Evolutionary conservation across 2,113 vertebrate genomes (phyloP), one percentile per base, ranked within the genome.

Genomic region (Nematolebias whitei): DNA sequence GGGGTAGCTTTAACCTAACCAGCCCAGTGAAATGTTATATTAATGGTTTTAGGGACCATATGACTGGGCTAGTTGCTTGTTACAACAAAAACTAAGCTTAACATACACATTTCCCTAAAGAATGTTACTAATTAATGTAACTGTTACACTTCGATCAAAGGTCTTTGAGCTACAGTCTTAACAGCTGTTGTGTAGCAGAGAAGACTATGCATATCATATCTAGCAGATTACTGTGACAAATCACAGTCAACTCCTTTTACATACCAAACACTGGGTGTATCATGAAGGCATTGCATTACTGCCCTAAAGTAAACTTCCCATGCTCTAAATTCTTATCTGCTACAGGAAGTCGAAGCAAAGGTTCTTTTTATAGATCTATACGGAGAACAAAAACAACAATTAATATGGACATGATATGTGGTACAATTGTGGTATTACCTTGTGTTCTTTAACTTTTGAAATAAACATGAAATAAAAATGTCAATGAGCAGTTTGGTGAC

Each of bases 181-280:
- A 14, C 48, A 24, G 44, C 60, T 66, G 68, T 20, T 72, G 38
- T 71, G 12, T 14, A 45, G 23, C 41, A 55, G 19, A 50, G 40
- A 44, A 57, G 65, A 45, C 67, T 57, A 12, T 61, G 63, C 16
- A 67, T 72, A 53, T 78, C 56, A 67, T 70, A 68, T 55, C 61
- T 74, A 45, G 47, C 82, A 87, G 63, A 76, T 68, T 76, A 76
- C 74, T 79, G 82, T 71, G 67, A 87, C 67, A 85, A 86, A 80
- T 85, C 52, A 55, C 83, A 84, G 61, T 41, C 48, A 63, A 75
- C 78, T 60, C 44, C 47, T 82, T 78, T 63, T 63, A 74, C 62
- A 90, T 83, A 72, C 64, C 65, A n/a, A 43, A 16, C 39, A 32
- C 59, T 45, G 57, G 69, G 22, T 12, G 86, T 72, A 76, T 82